Percentiles rank a stretch among this genome's conserved stretches.
phyloP scores from a whole-genome alignment of 2,888 invertebrate genomes.

The Dorcus hopei region DNA sequence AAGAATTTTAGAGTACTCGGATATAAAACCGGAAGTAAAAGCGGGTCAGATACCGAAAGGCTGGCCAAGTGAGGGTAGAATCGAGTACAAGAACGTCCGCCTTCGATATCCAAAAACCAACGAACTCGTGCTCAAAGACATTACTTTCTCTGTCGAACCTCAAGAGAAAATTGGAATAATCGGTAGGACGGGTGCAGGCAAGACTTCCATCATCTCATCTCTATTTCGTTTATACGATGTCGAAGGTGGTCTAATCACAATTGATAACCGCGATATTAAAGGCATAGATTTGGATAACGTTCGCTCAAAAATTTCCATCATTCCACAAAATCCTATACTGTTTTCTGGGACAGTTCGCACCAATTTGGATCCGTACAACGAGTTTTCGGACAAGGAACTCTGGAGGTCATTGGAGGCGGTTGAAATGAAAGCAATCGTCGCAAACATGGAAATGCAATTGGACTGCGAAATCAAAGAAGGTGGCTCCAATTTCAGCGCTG shows the following conservation, averaged over 20 bases:
- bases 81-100: slow-evolving; percentile 64
- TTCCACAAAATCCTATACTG: slow-evolving; percentile 81
- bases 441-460: slow-evolving; percentile 50
- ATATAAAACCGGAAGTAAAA: slow-evolving; percentile 49
- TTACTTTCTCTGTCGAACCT: slow-evolving; percentile 63
- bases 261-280: slow-evolving; percentile 73
- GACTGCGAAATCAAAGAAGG: slow-evolving; percentile 62
- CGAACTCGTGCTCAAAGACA: slow-evolving; percentile 68
- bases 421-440: slow-evolving; percentile 66
- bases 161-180: slow-evolving; percentile 73
- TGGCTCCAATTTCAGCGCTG: slow-evolving; percentile 44
- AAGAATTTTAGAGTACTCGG: slow-evolving; percentile 54
- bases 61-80: slow-evolving; percentile 70
- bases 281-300: slow-evolving; percentile 70
- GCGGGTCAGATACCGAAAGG: slow-evolving; percentile 48
- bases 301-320: slow-evolving; percentile 74
- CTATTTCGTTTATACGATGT: slow-evolving; percentile 75
- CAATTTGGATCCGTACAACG: slow-evolving; percentile 84
- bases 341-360: slow-evolving; percentile 83
- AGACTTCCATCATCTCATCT: slow-evolving; percentile 70
- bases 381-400: slow-evolving; percentile 70
- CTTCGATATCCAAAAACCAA: slow-evolving; percentile 69
- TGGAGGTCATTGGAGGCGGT: slow-evolving; percentile 83
- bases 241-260: slow-evolving; percentile 68
- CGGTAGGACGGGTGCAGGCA: slow-evolving; percentile 81